Evolutionary conservation across 2,797 vertebrate genomes (phyloP), one percentile per base, ranked within the genome.

Genomic region (Crypturellus tataupa): DNA sequence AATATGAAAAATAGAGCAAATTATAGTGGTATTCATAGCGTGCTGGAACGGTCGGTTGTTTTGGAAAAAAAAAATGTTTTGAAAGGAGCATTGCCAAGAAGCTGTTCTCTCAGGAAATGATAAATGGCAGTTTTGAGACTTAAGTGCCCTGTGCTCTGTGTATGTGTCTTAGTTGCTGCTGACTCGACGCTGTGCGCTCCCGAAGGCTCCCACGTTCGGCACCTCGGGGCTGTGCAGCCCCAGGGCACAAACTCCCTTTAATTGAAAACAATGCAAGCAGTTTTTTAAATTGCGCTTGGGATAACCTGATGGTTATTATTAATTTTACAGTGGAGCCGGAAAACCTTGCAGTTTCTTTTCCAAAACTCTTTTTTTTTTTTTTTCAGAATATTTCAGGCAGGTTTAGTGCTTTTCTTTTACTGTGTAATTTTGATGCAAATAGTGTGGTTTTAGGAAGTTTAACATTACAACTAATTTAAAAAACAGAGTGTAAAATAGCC

Each of bases 11-110:
- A 97, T 97, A 97, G 97, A 96, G 96, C 96, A 97, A 96, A 96
- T 97, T 95, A 93, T 69, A 96, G 97, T 96, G 93, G 96, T 97
- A 94, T 97, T 97, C 94, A 92, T 94, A 95, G 93, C 85, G 95
- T 90, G 94, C 94, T 97, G 94, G 95, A 96, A 97, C 88, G 71
- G 87, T 87, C 85, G 92, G 95, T 97, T 97, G 94, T 95, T 95
- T 96, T 98, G 98, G 98, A 90, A 96, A 96, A 65, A 55, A 97
- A 97, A 96, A 13, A 35, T 98, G 98, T 98, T 98, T 98, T 97
- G 94, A 97, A 93, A 98, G 98, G 98, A 97, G 79, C 24, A 8
- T 40, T 85, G 97, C 98, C 98, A 98, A 98, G 97, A 97, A 97
- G 90, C 95, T 94, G 93, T 94, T 97, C 94, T 96, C 94, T 97